Conservation (phyloP, 2,888 invertebrate species). For the Troides aeacus region DNA sequence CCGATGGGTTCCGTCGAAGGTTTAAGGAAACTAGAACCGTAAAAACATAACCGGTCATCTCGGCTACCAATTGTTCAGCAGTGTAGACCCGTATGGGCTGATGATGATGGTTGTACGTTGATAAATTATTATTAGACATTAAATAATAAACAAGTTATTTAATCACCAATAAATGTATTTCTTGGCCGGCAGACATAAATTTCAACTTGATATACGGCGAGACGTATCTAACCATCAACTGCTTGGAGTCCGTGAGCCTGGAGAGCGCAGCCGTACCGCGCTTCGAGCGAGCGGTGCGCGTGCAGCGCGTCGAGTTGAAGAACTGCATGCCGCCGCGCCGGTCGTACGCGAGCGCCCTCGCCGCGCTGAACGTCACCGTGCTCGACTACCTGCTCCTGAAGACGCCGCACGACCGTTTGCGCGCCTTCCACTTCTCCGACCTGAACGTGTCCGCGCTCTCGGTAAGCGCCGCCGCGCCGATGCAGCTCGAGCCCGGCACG, state of each 20-base stretch:
- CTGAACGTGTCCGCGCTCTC: slow-evolving; percentile 14
- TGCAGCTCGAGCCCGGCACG: slow-evolving; percentile 14
- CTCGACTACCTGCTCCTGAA: slow-evolving; percentile 85
- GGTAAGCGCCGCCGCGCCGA: slow-evolving; percentile 30
- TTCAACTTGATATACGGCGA: slow-evolving; percentile 26
- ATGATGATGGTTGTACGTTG: no score
- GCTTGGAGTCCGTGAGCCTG: slow-evolving; percentile 32
- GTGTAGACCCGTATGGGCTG: no score
- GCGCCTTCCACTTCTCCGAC: slow-evolving; percentile 47
- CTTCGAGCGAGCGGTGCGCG: slow-evolving; percentile 30
- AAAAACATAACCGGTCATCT: no score
- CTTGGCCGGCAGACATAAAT: slow-evolving; percentile 20
- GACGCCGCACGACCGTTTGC: slow-evolving; percentile 83
- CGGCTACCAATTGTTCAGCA: no score
- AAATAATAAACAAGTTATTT: no score
- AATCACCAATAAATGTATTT: no score
- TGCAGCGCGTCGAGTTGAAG: slow-evolving; percentile 28
- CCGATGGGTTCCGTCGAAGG: no score
- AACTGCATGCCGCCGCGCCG: slow-evolving; percentile 36
- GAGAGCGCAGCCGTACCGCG: slow-evolving; percentile 33
- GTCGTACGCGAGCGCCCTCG: slow-evolving; percentile 31
- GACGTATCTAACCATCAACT: slow-evolving; percentile 30
- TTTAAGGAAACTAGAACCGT: no score
- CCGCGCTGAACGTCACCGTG: slow-evolving; percentile 33
- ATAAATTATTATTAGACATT: no score